phyloP scores from a whole-genome alignment of 2,113 vertebrate genomes.

The Mirza zaza region DNA sequence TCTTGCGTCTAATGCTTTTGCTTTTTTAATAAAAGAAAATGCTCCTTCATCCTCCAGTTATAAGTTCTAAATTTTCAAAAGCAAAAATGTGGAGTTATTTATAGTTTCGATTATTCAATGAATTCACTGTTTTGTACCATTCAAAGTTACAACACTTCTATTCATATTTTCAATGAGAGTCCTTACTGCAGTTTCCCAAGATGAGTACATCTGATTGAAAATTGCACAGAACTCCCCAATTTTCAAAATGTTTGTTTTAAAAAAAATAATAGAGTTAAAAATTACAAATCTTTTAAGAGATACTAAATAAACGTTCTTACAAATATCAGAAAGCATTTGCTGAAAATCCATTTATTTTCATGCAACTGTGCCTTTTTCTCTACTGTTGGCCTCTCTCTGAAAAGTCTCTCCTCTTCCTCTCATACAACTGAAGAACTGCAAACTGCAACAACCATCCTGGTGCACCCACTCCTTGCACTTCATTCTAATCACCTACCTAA shows the following conservation, averaged over 20 bases:
- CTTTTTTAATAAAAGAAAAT: not conserved
- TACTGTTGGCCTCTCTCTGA: not conserved
- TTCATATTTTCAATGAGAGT: not conserved
- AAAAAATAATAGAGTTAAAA: not conserved
- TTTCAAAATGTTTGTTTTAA: not conserved
- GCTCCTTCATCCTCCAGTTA: not conserved
- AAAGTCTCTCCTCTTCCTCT: not conserved
- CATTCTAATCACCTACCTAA: not conserved
- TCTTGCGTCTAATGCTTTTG: not conserved
- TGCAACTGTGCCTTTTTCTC: not conserved
- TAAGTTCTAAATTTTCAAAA: not conserved
- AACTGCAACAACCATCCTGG: not conserved
- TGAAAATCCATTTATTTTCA: not conserved
- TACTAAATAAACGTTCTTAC: not conserved
- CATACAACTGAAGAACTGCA: not conserved
- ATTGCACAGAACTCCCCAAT: too few relatives aligned
- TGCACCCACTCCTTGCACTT: rapidly evolving
- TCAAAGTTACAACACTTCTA: not conserved
- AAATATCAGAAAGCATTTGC: not conserved
- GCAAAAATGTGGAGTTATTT: not conserved
- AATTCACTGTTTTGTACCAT: not conserved
- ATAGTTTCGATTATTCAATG: not conserved
- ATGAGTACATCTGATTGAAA: not conserved
- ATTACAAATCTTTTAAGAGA: not conserved
- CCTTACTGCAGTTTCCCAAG: not conserved